Percentiles rank a stretch among this genome's conserved stretches.
phyloP scores from a whole-genome alignment of 2,888 invertebrate species.

The Thereva unica region DNA sequence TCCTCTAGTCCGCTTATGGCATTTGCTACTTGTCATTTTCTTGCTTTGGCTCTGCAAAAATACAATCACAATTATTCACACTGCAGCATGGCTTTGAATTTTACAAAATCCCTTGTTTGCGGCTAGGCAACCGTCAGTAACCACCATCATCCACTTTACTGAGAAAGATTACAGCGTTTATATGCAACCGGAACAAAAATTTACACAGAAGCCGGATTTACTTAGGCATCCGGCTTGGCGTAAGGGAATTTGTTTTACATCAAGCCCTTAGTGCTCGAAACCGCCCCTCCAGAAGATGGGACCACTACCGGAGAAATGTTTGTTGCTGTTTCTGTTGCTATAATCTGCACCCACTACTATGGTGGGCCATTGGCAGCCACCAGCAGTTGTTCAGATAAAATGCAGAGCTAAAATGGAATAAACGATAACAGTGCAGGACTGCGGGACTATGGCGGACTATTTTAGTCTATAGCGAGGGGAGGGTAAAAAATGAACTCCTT shows the following conservation, averaged over 20 bases:
- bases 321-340: background rate
- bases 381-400: background rate
- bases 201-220: conserved; percentile 27
- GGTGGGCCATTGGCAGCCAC: background rate
- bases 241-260: conserved; percentile 13
- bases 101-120: no score
- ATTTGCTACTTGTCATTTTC: no score
- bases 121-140: no score
- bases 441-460: background rate
- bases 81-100: no score
- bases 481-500: conserved; percentile 9
- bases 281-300: no score
- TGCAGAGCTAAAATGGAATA: conserved; percentile 11
- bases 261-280: background rate
- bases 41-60: no score
- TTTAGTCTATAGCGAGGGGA: background rate
- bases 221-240: conserved; percentile 18
- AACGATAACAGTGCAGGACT: conserved; percentile 8
- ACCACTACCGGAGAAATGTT: background rate
- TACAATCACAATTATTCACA: no score
- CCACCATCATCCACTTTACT: background rate
- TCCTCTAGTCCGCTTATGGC: no score
- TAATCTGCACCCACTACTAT: no score
- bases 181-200: conserved; percentile 13
- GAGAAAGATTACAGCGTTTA: background rate